phyloP scores from a whole-genome alignment of 2,797 vertebrate species.

The Pogoniulus pusillus region DNA sequence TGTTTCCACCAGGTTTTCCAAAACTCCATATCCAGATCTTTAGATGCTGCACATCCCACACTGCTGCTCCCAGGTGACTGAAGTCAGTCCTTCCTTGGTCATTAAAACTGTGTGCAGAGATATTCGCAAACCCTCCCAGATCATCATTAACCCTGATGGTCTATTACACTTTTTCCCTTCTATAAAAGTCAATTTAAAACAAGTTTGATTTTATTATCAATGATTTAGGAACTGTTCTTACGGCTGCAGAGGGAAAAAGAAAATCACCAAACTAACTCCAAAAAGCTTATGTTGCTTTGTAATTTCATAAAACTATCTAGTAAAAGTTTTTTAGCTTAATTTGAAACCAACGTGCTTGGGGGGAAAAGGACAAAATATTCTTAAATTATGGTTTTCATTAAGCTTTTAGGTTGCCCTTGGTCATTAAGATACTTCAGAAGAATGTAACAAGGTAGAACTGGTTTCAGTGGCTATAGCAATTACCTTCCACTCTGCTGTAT shows the following conservation, averaged over 20 bases:
- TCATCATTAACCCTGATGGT: neutral
- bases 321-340: neutral
- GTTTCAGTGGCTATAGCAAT: neutral
- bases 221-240: neutral
- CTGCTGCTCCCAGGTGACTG: neutral
- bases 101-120: neutral
- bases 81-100: neutral
- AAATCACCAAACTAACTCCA: neutral
- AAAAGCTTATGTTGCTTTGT: neutral
- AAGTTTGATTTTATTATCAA: neutral
- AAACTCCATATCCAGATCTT: neutral
- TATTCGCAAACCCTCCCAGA: neutral
- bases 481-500: neutral
- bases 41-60: neutral
- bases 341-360: neutral
- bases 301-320: neutral
- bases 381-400: neutral
- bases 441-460: neutral
- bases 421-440: neutral
- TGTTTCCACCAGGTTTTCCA: neutral
- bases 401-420: neutral
- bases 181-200: neutral
- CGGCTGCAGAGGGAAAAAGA: neutral
- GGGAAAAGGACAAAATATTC: neutral
- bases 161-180: neutral